Percentiles rank a stretch among this genome's conserved stretches.
Conservation (phyloP, 2,797 vertebrate genomes). For the Microctenopoma steveboyesi region DNA sequence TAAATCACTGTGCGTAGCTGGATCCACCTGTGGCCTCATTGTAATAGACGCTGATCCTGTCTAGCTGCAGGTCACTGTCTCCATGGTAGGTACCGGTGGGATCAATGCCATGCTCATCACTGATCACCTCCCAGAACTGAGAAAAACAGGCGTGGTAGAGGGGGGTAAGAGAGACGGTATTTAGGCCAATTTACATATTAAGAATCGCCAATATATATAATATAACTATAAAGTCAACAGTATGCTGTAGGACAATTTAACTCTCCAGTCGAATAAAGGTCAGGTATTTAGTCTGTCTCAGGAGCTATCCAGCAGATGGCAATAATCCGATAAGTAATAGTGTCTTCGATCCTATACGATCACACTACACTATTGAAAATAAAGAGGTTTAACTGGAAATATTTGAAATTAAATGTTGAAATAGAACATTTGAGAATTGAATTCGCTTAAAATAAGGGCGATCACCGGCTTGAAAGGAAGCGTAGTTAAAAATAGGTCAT, state of each 20-base stretch:
- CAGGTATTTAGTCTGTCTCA: slow-evolving; percentile 21
- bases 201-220: background rate
- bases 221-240: background rate
- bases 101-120: slow-evolving; percentile 87
- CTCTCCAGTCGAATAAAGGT: slow-evolving; percentile 4
- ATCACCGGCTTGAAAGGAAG: slow-evolving; percentile 8
- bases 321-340: slow-evolving; percentile 36
- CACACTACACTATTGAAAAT: background rate
- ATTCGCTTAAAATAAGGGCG: background rate
- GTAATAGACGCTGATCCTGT: slow-evolving; percentile 86
- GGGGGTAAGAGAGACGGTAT: background rate
- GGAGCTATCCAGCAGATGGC: slow-evolving; percentile 39
- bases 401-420: background rate
- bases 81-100: slow-evolving; percentile 83
- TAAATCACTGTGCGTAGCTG: background rate
- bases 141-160: background rate
- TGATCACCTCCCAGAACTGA: slow-evolving; percentile 94
- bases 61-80: slow-evolving; percentile 88
- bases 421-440: background rate
- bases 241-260: slow-evolving; percentile 10
- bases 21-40: slow-evolving; percentile 81
- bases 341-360: background rate
- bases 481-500: slow-evolving; percentile 50
- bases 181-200: background rate
- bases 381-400: background rate